Percentiles rank a stretch among this genome's conserved stretches.
Evolutionary conservation across 2,888 invertebrate genomes (phyloP).

Genomic region (Chrysodeixis includens): DNA sequence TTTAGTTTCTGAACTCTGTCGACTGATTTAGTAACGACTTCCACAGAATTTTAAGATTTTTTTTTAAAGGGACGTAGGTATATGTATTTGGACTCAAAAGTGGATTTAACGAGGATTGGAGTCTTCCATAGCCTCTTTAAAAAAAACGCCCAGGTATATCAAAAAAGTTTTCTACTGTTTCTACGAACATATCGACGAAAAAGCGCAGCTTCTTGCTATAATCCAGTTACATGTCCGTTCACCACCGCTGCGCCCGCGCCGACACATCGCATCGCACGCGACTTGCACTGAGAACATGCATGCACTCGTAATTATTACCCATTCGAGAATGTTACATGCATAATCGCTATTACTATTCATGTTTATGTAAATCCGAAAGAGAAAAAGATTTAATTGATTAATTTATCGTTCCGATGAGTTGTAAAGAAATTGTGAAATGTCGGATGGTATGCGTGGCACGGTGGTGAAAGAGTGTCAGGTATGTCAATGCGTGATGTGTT

Average conservation of each 20-base stretch:
- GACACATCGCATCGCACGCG: neutral
- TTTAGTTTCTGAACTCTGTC: too few relatives aligned
- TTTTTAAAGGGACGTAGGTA: too few relatives aligned
- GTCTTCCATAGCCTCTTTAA: too few relatives aligned
- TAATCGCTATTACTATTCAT: constrained; percentile 30
- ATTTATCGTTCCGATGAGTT: constrained; percentile 29
- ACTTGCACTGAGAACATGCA: neutral
- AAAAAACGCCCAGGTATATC: too few relatives aligned
- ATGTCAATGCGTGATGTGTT: neutral
- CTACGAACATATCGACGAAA: constrained; percentile 11
- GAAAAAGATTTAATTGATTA: constrained; percentile 26
- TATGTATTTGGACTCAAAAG: too few relatives aligned
- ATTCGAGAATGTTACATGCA: constrained; percentile 32
- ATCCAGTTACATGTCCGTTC: constrained; percentile 30
- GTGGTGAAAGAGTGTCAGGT: neutral
- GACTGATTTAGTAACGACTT: too few relatives aligned
- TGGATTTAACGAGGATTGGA: too few relatives aligned
- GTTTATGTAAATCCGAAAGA: constrained; percentile 19
- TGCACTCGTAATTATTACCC: constrained; percentile 27
- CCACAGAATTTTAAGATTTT: too few relatives aligned
- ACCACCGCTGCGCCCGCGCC: constrained; percentile 16
- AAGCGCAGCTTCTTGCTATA: constrained; percentile 24
- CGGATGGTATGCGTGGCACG: neutral
- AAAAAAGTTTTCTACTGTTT: too few relatives aligned
- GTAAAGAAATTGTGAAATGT: constrained; percentile 22